Evolutionary conservation across 2,888 invertebrate species (phyloP), one percentile per base, ranked within the genome.

Genomic region (Julus scanicus): DNA sequence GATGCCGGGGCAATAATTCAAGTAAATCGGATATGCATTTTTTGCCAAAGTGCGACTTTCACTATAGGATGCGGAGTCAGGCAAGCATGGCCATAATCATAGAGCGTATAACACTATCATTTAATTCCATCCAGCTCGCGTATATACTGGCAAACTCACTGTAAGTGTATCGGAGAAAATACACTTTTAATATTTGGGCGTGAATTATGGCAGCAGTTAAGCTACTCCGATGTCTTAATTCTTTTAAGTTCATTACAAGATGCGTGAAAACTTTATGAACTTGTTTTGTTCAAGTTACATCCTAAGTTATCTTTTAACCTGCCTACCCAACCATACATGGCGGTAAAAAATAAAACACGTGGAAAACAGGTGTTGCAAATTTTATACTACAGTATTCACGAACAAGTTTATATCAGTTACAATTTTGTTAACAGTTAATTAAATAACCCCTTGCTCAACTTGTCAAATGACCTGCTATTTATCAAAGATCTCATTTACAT

Each of bases 21-120:
- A 57, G 57, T 57, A 57, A 57, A 57, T 57, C 57, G 57, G 57
- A 57, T 57, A n/a, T n/a, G n/a, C 2, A 5, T 57, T 17, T 57
- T 57, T 57, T 57, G 17, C 57, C 6, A 1, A 53, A 53, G 2
- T 9, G 1, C 57, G 17, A n/a, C 57, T 15, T 57, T 57, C 53
- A 53, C 57, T 57, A 57, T 57, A 17, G 57, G 57, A 57, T 15
- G 17, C n/a, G 57, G 57, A 57, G 57, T 15, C 57, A 57, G 57
- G 57, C 57, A 57, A 57, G 57, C 57, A 57, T 57, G 57, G n/a
- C 57, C 57, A n/a, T 57, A 57, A 57, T 57, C 57, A 57, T 57
- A n/a, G n/a, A 57, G 57, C 57, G 57, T 57, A n/a, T 57, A 57
- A 57, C 57, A 57, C 57, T 57, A 57, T 57, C 57, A 57, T 57